Evolutionary conservation across 2,888 invertebrate species (phyloP), one percentile per base, ranked within the genome.

Genomic region (Subacronicta megacephala): DNA sequence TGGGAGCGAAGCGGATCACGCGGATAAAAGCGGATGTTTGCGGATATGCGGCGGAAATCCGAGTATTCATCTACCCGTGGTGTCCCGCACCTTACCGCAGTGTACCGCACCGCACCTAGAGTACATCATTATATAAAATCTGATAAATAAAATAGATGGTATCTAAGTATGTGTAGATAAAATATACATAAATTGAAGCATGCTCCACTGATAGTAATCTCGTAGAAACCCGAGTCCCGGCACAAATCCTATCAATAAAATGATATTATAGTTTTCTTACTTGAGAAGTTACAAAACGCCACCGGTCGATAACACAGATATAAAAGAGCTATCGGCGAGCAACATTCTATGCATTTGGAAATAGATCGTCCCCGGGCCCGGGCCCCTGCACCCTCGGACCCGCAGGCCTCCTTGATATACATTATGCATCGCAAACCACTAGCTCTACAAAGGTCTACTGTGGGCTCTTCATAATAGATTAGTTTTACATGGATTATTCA

Each of bases 321-420:
- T 40, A 41, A 29, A 23, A 42, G 15, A 31, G n/a, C n/a, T 12
- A 18, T 33, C 18, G 23, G 16, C 20, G 23, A 31, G 16, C 7
- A 5, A 33, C 45, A 58, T 64, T 62, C 62, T 58, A 58, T 62
- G 51, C 64, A 63, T 62, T 62, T 58, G 31, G 16, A 58, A 58
- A 31, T 6, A 64, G 64, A 12, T 18, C 3, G 13, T 23, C 37
- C 49, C 44, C 5, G 37, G 49, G n/a, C n/a, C n/a, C 33, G 49
- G 41, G 9, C 2, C 42, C 12, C 6, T 9, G 18, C 59, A 15
- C 45, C 62, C 63, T 35, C 0, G 20, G 46, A 18, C 37, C 45
- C 26, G 18, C 12, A 1, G 20, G 0, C 16, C 3, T 16, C 16
- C 29, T 2, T 0, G 0, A 37, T 43, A 59, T 52, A 52, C 20